Evolutionary conservation across 2,888 invertebrate genomes (phyloP), one percentile per base, ranked within the genome.

Genomic region (Parnassius orleans): DNA sequence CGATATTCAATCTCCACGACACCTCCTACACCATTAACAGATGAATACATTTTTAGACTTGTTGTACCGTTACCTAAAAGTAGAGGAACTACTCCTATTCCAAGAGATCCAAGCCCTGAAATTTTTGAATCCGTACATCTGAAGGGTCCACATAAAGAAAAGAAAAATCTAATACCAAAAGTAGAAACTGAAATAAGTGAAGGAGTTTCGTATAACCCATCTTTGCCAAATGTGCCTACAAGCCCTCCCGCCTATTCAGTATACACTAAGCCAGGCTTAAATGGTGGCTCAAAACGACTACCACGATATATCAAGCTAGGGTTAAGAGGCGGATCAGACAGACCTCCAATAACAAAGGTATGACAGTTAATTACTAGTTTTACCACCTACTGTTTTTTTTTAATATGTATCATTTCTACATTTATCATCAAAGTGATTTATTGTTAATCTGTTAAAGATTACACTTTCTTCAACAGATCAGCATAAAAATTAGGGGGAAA

Each of bases 41-140:
- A 91, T 52, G 90, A 90, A 76, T 91, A 91, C 60, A 69, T 91
- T 0, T 91, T 91, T 59, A 81, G 84, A 66, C 75, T 91, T 2
- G 68, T 77, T 54, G 78, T 83, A 0, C 81, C 83, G 10, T 64
- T 87, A n/a, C 87, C 87, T 0, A 87, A 83, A 74, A 79, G 77
- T n/a, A 68, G 77, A 41, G 74, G 78, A 5, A 67, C 69, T 1
- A 75, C 78, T 9, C 78, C 79, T 0, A 65, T 83, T 1, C 83
- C 80, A 0, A 73, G 75, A 65, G 83, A 78, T 24, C 71, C 71
- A 12, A 72, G 68, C 50, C 78, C 78, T 7, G 73, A 69, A 19
- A 41, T 9, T 14, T 33, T 14, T 33, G 43, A 51, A 33, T 46
- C 33, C 12, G 74, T 77, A 2, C 69, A 75, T 1, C 80, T 83